Percentiles rank a stretch among this genome's conserved stretches.
Conservation (phyloP, 2,888 invertebrate genomes). For the Luperina testacea region DNA sequence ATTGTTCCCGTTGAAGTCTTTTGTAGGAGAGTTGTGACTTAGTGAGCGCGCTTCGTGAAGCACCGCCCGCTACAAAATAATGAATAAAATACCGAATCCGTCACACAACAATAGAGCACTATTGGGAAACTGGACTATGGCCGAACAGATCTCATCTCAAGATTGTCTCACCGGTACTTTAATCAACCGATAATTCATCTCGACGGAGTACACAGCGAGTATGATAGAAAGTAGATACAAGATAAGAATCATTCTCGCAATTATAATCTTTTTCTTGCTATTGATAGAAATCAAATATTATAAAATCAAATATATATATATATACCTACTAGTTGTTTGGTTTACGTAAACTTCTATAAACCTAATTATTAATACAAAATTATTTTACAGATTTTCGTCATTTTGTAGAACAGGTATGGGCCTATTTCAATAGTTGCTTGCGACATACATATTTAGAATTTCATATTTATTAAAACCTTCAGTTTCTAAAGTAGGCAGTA, state of each 20-base stretch:
- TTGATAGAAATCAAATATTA: constrained; percentile 67
- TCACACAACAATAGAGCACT: constrained; percentile 78
- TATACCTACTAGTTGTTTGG: constrained; percentile 4
- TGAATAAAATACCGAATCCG: constrained; percentile 78
- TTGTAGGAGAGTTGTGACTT: constrained; percentile 68
- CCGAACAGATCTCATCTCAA: constrained; percentile 70
- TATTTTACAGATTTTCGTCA: constrained; percentile 14
- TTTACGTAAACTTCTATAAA: constrained; percentile 4
- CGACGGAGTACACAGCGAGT: constrained; percentile 50
- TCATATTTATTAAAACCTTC: background rate
- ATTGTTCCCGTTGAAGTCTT: constrained; percentile 78
- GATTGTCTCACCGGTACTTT: constrained; percentile 73
- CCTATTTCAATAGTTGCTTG: constrained; percentile 14
- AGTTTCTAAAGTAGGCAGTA: background rate
- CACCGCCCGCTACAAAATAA: constrained; percentile 66
- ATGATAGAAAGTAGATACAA: constrained; percentile 70
- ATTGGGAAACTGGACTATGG: constrained; percentile 71
- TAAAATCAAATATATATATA: constrained; percentile 35
- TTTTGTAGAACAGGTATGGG: background rate
- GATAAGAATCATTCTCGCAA: constrained; percentile 75
- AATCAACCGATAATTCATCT: constrained; percentile 70
- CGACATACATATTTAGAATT: background rate
- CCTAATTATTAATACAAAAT: constrained; percentile 23
- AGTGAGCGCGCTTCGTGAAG: constrained; percentile 52
- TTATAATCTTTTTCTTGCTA: constrained; percentile 70